Percentiles rank a stretch among this genome's conserved stretches.
Evolutionary conservation across 2,888 invertebrate genomes (phyloP).

Genomic region (Phragmatobia fuliginosa): DNA sequence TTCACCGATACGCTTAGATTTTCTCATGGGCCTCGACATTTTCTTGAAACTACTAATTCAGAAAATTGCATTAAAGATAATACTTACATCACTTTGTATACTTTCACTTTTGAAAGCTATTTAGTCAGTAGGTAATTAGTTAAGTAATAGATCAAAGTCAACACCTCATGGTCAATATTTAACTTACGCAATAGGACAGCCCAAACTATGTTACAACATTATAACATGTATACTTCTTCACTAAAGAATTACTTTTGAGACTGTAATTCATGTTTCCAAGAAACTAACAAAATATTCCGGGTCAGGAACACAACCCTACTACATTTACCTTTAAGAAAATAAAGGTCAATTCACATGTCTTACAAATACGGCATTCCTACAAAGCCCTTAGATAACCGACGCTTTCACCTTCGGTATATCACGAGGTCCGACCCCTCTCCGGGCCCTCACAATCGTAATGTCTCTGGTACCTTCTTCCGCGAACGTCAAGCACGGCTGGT

Average conservation of each 20-base stretch:
- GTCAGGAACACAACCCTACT: neutral
- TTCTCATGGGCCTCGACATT: no score
- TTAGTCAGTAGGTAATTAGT: no score
- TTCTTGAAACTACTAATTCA: neutral
- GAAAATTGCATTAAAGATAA: no score
- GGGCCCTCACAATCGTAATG: conserved; percentile 23
- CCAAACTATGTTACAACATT: no score
- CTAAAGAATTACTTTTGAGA: no score
- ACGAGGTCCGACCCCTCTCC: conserved; percentile 55
- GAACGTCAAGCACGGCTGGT: conserved; percentile 34
- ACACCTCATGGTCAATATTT: neutral
- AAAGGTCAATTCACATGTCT: conserved; percentile 14
- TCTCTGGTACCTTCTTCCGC: conserved; percentile 44
- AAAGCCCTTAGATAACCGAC: conserved; percentile 56
- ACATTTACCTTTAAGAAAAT: conserved; percentile 6
- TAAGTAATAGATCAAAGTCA: neutral
- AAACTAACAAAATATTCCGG: no score
- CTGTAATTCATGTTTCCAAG: no score
- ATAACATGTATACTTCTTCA: no score
- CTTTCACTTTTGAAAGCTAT: neutral
- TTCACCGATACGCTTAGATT: no score
- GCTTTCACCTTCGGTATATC: conserved; percentile 75
- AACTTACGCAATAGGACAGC: neutral
- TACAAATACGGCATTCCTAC: conserved; percentile 26
- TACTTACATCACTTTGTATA: neutral